phyloP scores from a whole-genome alignment of 2,888 invertebrate genomes.

The Tetrapedia diversipes region DNA sequence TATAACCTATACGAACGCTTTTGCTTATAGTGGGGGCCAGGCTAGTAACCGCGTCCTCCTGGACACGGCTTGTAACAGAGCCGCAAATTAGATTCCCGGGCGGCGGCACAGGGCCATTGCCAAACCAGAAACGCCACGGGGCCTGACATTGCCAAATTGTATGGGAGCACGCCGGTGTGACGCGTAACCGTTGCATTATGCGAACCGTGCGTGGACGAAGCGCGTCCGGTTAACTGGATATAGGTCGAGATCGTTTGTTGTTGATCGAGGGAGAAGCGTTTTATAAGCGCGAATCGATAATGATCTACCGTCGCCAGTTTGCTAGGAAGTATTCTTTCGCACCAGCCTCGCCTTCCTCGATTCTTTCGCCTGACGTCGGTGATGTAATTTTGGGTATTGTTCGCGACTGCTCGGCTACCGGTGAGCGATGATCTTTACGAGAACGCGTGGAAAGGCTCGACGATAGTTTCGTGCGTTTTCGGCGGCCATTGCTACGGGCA shows the following conservation, averaged over 20 bases:
- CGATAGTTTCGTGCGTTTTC: too few relatives aligned
- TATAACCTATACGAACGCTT: conserved; percentile 81
- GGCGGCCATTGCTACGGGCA: too few relatives aligned
- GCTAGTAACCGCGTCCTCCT: conserved; percentile 59
- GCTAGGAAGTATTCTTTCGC: conserved; percentile 11
- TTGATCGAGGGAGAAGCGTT: conserved; percentile 17
- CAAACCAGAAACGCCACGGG: conserved; percentile 61
- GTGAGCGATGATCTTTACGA: too few relatives aligned
- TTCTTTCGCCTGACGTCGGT: background rate
- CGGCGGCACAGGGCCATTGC: conserved; percentile 69
- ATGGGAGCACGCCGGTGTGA: conserved; percentile 32
- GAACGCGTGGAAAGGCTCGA: too few relatives aligned
- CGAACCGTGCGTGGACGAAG: conserved; percentile 22
- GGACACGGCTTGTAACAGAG: conserved; percentile 38
- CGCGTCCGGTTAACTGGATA: conserved; percentile 29
- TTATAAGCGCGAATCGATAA: conserved; percentile 35
- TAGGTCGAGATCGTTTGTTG: too few relatives aligned
- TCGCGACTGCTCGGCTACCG: too few relatives aligned
- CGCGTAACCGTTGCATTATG: conserved; percentile 54
- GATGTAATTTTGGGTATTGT: too few relatives aligned
- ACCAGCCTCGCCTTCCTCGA: conserved; percentile 7
- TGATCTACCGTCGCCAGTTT: conserved; percentile 23
- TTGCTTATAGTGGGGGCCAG: conserved; percentile 77
- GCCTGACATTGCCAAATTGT: conserved; percentile 64
- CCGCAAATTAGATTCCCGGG: conserved; percentile 65